Evolutionary conservation across 2,888 invertebrate species (phyloP), one percentile per base, ranked within the genome.

Genomic region (Catocala sponsa): DNA sequence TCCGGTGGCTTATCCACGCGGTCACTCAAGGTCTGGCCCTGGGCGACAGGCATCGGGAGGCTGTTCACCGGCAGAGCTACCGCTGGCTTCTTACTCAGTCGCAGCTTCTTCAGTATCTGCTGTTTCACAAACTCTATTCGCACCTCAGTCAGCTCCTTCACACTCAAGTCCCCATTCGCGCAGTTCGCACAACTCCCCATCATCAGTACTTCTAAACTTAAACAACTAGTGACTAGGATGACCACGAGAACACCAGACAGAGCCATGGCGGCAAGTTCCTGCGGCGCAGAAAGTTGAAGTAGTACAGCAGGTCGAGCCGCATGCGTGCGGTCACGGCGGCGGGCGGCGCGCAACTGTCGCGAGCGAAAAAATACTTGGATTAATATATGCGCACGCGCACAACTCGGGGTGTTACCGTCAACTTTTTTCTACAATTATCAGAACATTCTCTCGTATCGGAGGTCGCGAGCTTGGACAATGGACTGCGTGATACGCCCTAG

Each of bases 121-220:
- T 97, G 96, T 88, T 98, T 98, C 52, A 98, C 97, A 78, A 97
- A 97, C 87, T 98, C 97, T 67, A 98, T 96, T 68, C 98, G 92
- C 43, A 97, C 94, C 42, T 96, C 96, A 0, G 96, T 97, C 56
- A 97, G 87, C 75, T 96, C 95, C 48, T 95, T 94, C 51, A 86
- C 88, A 62, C 83, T 87, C 25, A 91, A 71, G 42, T 96, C 96
- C 6, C 90, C 90, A 47, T 86, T 89, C 25, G 87, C 92, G 84
- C 92, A 91, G 53, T 89, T 90, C 5, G 91, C 87, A 78, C 94
- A 93, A 65, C 87, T 87, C 13, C 88, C 90, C 60, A 88, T 77
- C 81, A 83, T 81, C 69, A 82, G 80, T n/a, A 88, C 85, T 32
- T 88, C 87, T 58, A 87, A 83, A 81, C 84, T 87, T 75, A 85